Percentiles rank a stretch among this genome's conserved stretches.
Evolutionary conservation across 2,888 invertebrate species (phyloP).

Genomic region (Oscheius sp.): DNA sequence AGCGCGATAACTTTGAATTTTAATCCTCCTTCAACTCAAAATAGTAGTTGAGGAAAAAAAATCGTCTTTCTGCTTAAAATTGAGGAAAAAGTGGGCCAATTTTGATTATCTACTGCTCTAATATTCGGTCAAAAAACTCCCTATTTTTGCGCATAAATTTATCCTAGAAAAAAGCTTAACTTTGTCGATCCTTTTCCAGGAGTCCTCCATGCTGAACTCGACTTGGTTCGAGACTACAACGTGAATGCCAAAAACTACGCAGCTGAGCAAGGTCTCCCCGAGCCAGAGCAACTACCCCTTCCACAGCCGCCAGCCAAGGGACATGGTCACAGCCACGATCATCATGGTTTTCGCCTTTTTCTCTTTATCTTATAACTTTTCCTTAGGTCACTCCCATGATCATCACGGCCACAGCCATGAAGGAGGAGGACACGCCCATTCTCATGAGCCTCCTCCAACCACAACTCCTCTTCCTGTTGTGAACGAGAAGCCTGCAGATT

Average conservation of each 20-base stretch:
- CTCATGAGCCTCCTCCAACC: constrained; percentile 13
- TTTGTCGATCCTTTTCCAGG: constrained; percentile 23
- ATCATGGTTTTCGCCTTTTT: background rate
- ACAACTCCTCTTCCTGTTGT: background rate
- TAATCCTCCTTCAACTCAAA: too few species aligned
- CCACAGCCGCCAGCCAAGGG: constrained; percentile 35
- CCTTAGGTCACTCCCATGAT: constrained; percentile 36
- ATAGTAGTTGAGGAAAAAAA: too few species aligned
- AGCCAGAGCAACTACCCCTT: constrained; percentile 41
- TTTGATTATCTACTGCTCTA: too few species aligned
- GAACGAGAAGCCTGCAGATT: background rate
- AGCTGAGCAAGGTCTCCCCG: constrained; percentile 36
- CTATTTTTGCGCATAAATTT: background rate
- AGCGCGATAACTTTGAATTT: too few species aligned
- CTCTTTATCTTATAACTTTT: constrained; percentile 19
- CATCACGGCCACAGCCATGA: constrained; percentile 28
- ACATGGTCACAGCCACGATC: constrained; percentile 51
- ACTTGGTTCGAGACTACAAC: constrained; percentile 54
- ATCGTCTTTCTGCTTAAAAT: too few species aligned
- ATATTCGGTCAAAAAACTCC: constrained; percentile 32
- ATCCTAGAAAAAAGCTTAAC: too few species aligned
- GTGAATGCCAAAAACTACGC: constrained; percentile 32
- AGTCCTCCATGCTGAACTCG: constrained; percentile 42
- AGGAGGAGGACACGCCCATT: constrained; percentile 7
- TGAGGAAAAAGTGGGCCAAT: too few species aligned